Evolutionary conservation across 2,888 invertebrate species (phyloP).

Genomic region (Eristalinus sepulchralis): DNA sequence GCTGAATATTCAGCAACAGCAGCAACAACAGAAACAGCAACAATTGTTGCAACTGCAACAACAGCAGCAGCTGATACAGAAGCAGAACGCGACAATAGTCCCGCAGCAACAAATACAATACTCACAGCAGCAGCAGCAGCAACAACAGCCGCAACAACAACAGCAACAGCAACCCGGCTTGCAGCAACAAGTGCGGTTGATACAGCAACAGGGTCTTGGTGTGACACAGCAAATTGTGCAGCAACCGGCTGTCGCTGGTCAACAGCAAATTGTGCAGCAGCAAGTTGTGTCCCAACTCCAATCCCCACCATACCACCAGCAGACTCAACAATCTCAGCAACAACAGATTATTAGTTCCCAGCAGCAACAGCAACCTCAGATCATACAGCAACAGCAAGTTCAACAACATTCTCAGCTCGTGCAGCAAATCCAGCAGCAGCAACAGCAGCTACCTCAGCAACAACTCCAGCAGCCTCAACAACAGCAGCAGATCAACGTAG

Average conservation of each 20-base stretch:
- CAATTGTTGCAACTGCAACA: conserved; percentile 77
- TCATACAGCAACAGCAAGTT: conserved; percentile 73
- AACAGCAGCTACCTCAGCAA: conserved; percentile 73
- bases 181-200: conserved; percentile 72
- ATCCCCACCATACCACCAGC: conserved; percentile 70
- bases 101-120: conserved; percentile 59
- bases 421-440: conserved; percentile 72
- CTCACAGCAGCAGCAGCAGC: conserved; percentile 48
- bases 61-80: conserved; percentile 72
- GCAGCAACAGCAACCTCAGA: conserved; percentile 75
- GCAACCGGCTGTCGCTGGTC: conserved; percentile 61
- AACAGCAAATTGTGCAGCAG: conserved; percentile 72
- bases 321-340: conserved; percentile 64
- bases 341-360: conserved; percentile 75
- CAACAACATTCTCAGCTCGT: conserved; percentile 72
- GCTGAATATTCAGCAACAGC: conserved; percentile 78
- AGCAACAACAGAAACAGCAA: conserved; percentile 76
- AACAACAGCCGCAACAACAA: conserved; percentile 46
- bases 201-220: conserved; percentile 73
- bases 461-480: conserved; percentile 73
- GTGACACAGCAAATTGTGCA: conserved; percentile 74
- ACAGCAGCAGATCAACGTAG: conserved; percentile 74
- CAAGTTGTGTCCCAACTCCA: conserved; percentile 68
- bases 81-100: conserved; percentile 45
- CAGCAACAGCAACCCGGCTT: conserved; percentile 74